These are phyloP conservation scores for Xylota segnis DNA, from an alignment of 2,888 invertebrate genomes.

Conservation along the genomic window DNA sequence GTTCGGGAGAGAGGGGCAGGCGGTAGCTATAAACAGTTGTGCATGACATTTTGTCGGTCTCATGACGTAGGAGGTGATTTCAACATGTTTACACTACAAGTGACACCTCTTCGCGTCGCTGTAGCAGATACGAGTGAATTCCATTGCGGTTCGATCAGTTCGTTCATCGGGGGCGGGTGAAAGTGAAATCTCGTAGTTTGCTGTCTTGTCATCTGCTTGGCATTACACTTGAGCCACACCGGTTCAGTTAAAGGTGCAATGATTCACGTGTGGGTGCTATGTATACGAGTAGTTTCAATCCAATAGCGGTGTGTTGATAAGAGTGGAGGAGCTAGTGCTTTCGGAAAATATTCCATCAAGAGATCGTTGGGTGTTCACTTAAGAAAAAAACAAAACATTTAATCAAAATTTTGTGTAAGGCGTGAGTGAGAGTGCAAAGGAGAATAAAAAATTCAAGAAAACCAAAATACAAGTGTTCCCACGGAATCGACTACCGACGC, in stretches of 20 bases:
- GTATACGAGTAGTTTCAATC: slow-evolving; percentile 38
- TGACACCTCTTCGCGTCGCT: slow-evolving; percentile 55
- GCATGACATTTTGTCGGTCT: slow-evolving; percentile 14
- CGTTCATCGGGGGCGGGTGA: slow-evolving; percentile 61
- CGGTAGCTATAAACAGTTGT: slow-evolving; percentile 5
- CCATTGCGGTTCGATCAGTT: slow-evolving; percentile 17
- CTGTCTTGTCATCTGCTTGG: slow-evolving; percentile 20
- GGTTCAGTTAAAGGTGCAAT: slow-evolving; percentile 54
- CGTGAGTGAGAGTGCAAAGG: neutral
- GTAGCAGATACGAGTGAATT: slow-evolving; percentile 25
- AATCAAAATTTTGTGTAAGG: neutral
- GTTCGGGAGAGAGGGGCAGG: neutral
- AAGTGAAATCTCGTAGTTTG: slow-evolving; percentile 50
- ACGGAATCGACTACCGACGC: neutral
- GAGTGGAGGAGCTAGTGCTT: slow-evolving; percentile 31
- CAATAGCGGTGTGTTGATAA: slow-evolving; percentile 20
- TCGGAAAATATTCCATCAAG: slow-evolving; percentile 34
- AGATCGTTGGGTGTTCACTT: neutral
- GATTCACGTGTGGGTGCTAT: slow-evolving; percentile 72
- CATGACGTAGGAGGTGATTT: slow-evolving; percentile 50
- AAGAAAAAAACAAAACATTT: neutral
- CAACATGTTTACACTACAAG: slow-evolving; percentile 39
- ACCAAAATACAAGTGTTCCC: neutral
- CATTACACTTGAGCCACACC: slow-evolving; percentile 57
- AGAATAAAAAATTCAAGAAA: too few relatives aligned